Evolutionary conservation across 2,888 invertebrate genomes (phyloP).

Genomic region (Spilosoma lubricipeda): DNA sequence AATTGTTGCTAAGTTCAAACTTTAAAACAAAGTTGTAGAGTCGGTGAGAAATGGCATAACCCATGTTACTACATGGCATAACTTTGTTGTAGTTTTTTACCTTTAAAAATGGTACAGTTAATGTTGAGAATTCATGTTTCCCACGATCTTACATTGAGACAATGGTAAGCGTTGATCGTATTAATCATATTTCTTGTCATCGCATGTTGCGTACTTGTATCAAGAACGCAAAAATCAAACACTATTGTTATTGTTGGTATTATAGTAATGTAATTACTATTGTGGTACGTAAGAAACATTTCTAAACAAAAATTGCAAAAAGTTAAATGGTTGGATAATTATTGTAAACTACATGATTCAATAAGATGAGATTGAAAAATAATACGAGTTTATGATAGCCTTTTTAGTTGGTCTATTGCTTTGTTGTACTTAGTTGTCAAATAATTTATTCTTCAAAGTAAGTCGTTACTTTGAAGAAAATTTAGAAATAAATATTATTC

Average conservation of each 20-base stretch:
- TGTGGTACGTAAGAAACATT: slow-evolving; percentile 7
- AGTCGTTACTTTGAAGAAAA: not conserved
- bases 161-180: slow-evolving; percentile 26
- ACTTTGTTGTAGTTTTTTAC: not conserved
- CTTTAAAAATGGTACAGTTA: not conserved
- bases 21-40: not conserved
- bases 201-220: slow-evolving; percentile 13
- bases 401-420: not conserved
- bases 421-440: not conserved
- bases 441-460: no score
- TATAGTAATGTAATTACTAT: slow-evolving; percentile 10
- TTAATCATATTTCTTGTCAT: slow-evolving; percentile 21
- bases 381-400: not conserved
- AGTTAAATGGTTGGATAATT: not conserved
- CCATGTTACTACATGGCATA: slow-evolving; percentile 1
- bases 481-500: not conserved
- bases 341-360: not conserved
- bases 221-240: slow-evolving; percentile 25
- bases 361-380: not conserved
- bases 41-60: not conserved
- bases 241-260: slow-evolving; percentile 32
- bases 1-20: slow-evolving; percentile 27
- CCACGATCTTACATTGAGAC: slow-evolving; percentile 36
- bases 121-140: slow-evolving; percentile 32
- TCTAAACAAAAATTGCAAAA: slow-evolving; percentile 14